phyloP scores from a whole-genome alignment of 2,113 vertebrate species.

The Meleagris gallopavo region DNA sequence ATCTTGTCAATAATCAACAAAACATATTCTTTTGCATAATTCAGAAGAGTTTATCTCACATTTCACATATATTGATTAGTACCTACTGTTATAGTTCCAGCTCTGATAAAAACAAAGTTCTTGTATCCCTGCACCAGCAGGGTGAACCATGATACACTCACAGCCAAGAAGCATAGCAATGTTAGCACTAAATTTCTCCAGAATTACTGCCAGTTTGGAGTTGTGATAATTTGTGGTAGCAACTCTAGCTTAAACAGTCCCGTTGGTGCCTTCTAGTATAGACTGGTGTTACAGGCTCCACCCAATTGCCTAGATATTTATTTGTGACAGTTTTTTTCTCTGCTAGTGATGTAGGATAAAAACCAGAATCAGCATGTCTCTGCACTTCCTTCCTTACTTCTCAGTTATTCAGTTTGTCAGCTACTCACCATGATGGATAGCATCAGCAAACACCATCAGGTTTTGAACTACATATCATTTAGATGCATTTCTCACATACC shows the following conservation, averaged over 20 bases:
- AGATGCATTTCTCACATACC: background rate
- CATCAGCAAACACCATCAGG: background rate
- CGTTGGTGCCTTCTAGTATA: background rate
- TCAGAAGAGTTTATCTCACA: background rate
- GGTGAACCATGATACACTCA: background rate
- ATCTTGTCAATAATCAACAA: background rate
- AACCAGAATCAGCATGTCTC: background rate
- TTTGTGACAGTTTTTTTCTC: background rate
- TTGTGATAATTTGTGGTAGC: background rate
- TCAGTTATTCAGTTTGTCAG: background rate
- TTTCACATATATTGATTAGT: background rate
- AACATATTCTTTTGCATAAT: background rate
- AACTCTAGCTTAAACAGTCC: background rate
- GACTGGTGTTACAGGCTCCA: background rate
- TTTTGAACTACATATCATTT: background rate
- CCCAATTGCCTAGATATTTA: background rate
- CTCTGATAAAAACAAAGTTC: background rate
- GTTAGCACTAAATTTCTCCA: background rate
- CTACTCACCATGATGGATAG: background rate
- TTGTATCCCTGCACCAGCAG: background rate
- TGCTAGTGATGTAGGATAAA: background rate
- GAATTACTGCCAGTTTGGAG: background rate
- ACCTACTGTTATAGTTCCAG: background rate
- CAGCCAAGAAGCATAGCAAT: fast-evolving
- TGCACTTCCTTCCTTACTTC: background rate